phyloP scores from a whole-genome alignment of 2,797 vertebrate species.

The Pipistrellus kuhlii region DNA sequence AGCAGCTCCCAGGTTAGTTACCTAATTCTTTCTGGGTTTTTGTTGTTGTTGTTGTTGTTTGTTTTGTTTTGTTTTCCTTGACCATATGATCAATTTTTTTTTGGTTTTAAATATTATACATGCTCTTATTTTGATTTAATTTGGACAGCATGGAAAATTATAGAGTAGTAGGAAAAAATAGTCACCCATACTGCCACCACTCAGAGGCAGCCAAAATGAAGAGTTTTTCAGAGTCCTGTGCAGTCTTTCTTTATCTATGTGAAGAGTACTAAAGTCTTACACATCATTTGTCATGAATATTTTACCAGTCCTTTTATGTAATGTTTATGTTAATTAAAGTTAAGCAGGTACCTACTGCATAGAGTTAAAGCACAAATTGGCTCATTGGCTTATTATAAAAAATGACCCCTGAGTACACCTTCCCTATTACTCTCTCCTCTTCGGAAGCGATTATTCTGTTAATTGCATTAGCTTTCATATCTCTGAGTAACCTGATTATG shows the following conservation, averaged over 20 bases:
- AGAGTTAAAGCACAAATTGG: not conserved
- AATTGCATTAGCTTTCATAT: not conserved
- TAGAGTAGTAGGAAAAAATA: not conserved
- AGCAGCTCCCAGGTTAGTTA: not conserved
- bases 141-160: not conserved
- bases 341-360: not conserved
- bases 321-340: conserved; percentile 11
- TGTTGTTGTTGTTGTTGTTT: not conserved
- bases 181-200: not conserved
- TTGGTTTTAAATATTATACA: conserved; percentile 1
- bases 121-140: conserved; percentile 38
- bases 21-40: not conserved
- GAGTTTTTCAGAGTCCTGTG: not conserved
- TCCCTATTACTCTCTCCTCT: not conserved
- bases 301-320: not conserved
- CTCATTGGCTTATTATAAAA: not conserved
- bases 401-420: too few relatives aligned
- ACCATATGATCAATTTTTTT: not conserved
- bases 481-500: not conserved
- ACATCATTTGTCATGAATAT: not conserved
- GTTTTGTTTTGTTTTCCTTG: not conserved
- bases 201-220: not conserved
- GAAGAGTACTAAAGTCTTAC: not conserved
- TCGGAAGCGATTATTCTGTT: not conserved
- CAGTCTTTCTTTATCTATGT: not conserved